Base-by-base conservation (phyloP, 2,797 vertebrate genomes). In the Hypotaenidia okinawae region DNA sequence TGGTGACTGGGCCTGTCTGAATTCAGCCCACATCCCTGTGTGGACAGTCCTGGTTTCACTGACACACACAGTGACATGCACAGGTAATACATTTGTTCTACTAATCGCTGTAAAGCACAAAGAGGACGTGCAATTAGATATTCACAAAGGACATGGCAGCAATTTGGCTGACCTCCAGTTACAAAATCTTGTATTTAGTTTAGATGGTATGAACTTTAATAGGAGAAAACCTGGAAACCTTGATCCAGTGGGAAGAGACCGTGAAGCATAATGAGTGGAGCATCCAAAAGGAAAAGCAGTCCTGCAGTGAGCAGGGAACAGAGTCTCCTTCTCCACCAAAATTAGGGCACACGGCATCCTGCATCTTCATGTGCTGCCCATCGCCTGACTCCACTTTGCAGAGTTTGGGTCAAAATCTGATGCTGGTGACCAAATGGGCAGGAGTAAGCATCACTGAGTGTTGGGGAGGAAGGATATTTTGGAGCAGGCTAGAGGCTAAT, bases 241-340 rank as follows among this genome's bases (percentile, higher is more conserved):
- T 2, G 3, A 3, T 49, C 10, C 49, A n/a, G 1, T 7, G 12
- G 54, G 43, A 81, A 89, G 37, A 91, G 35, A 57, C 5, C 3
- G 0, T 39, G 67, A 51, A 55, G 30, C 5, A 35, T 61, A 78
- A 61, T 6, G 43, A 5, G 0, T 16, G 18, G 63, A 87, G 27
- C 19, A 69, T 22, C 32, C 51, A 4, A 3, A 72, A 77, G 30
- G 69, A 67, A 80, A 67, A 39, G 27, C 6, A 2, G 23, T 41
- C 12, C 33, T 55, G 45, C 63, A 79, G 27, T 0, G 15, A 39
- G 52, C 8, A 58, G 27, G 10, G 66, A 61, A 0, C 0, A 52
- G 57, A 73, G 10, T 11, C 18, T 62, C 57, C n/a, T 80, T 77
- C 33, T 37, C 54, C 3, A 5, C 2, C 8, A 18, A 24, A 89